Conservation (phyloP, 2,797 vertebrate genomes). For the Champsocephalus gunnari region DNA sequence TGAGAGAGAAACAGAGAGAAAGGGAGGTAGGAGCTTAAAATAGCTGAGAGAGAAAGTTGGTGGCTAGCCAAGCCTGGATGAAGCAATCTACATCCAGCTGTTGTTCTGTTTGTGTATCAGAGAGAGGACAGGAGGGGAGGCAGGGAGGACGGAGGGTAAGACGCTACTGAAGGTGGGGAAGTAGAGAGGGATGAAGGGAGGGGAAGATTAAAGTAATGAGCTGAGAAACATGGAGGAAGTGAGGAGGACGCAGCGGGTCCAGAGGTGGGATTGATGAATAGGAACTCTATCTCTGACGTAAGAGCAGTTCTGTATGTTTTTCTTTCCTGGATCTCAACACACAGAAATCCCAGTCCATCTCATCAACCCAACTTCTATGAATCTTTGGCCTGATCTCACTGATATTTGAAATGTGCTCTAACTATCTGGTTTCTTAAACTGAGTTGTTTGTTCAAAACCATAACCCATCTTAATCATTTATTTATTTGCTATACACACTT, state of each 20-base stretch:
- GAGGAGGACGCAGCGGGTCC: conserved; percentile 2
- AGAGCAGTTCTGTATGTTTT: not conserved
- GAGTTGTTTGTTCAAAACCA: not conserved
- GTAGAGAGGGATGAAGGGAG: conserved; percentile 19
- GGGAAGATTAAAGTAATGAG: conserved; percentile 17
- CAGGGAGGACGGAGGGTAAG: conserved; percentile 30
- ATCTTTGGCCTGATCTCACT: not conserved
- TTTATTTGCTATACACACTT: not conserved
- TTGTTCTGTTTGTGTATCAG: conserved; percentile 68
- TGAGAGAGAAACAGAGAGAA: conserved; percentile 60
- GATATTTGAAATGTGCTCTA: not conserved
- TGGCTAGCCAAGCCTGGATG: conserved; percentile 73
- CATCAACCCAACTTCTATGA: not conserved
- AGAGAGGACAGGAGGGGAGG: conserved; percentile 47
- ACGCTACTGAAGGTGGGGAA: conserved; percentile 37
- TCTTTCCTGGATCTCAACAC: not conserved
- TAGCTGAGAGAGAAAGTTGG: conserved; percentile 70
- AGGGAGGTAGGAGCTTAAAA: conserved; percentile 69
- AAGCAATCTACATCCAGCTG: conserved; percentile 74
- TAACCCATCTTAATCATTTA: not conserved
- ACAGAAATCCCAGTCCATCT: not conserved
- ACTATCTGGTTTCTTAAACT: not conserved
- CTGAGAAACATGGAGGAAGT: conserved; percentile 3
- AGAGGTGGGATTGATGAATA: conserved; percentile 11
- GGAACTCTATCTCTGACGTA: not conserved